Evolutionary conservation across 2,113 vertebrate species (phyloP).

Genomic region (Myxocyprinus asiaticus): DNA sequence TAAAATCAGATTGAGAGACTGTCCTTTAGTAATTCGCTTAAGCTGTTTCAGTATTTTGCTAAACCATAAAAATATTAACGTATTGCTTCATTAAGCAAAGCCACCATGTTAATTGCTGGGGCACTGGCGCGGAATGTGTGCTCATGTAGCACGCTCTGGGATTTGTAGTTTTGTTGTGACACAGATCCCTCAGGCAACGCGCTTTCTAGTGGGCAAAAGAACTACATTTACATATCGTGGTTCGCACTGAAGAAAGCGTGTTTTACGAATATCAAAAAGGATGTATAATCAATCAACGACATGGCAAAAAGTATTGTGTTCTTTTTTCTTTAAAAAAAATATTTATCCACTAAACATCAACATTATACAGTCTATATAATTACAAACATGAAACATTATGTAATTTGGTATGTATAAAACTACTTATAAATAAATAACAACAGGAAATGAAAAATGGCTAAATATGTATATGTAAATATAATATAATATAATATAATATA

Average conservation of each 20-base stretch:
- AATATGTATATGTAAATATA: too few species aligned
- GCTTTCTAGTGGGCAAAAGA: rapidly evolving
- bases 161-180: conserved; percentile 63
- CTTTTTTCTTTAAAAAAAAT: neutral
- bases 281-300: conserved; percentile 36
- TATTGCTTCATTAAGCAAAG: conserved; percentile 11
- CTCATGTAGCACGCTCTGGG: conserved; percentile 42
- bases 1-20: neutral
- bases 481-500: too few species aligned
- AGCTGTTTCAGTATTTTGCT: neutral
- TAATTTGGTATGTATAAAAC: too few species aligned
- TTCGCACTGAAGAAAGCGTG: rapidly evolving
- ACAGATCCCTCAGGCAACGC: neutral
- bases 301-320: conserved; percentile 6
- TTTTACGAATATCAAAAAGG: conserved; percentile 31
- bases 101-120: neutral
- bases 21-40: neutral
- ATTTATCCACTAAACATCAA: too few species aligned
- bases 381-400: too few species aligned
- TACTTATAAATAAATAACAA: too few species aligned
- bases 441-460: too few species aligned
- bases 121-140: conserved; percentile 47
- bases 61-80: neutral
- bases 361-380: too few species aligned
- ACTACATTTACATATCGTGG: conserved; percentile 71